Percentiles rank a stretch among this genome's conserved stretches.
These are phyloP conservation scores for Dendrocopos noguchii DNA, from an alignment of 2,113 vertebrate species.

Conservation along the genomic window DNA sequence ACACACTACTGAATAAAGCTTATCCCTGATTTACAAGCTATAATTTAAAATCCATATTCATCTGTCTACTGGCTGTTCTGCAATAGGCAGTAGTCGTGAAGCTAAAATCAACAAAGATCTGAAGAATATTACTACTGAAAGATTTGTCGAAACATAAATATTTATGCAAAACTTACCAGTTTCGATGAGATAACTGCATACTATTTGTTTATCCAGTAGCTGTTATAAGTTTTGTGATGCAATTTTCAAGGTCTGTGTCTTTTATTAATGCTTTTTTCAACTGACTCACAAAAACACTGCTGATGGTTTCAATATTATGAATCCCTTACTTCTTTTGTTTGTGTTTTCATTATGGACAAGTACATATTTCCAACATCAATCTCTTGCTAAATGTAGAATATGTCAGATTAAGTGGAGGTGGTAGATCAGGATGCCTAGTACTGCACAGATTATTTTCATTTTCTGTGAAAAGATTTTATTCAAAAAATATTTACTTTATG, in stretches of 20 bases:
- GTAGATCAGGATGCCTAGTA: neutral
- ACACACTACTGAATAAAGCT: neutral
- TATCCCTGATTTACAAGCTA: neutral
- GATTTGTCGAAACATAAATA: neutral
- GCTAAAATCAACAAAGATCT: neutral
- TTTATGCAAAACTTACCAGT: neutral
- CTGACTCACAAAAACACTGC: neutral
- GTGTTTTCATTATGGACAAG: neutral
- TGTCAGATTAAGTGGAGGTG: rapidly evolving
- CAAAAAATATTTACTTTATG: neutral
- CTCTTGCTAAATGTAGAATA: neutral
- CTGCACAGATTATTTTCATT: neutral
- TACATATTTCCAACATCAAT: neutral
- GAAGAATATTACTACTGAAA: neutral
- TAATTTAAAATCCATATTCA: neutral
- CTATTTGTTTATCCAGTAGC: neutral
- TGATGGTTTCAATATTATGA: neutral
- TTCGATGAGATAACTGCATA: neutral
- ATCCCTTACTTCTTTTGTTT: neutral
- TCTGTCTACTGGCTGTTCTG: neutral
- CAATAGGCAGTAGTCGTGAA: rapidly evolving
- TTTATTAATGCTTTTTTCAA: neutral
- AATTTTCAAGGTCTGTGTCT: neutral
- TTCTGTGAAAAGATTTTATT: neutral
- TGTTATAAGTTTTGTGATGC: neutral